Conservation (phyloP, 1,140 invertebrate genomes). For the Ips nitidus region DNA sequence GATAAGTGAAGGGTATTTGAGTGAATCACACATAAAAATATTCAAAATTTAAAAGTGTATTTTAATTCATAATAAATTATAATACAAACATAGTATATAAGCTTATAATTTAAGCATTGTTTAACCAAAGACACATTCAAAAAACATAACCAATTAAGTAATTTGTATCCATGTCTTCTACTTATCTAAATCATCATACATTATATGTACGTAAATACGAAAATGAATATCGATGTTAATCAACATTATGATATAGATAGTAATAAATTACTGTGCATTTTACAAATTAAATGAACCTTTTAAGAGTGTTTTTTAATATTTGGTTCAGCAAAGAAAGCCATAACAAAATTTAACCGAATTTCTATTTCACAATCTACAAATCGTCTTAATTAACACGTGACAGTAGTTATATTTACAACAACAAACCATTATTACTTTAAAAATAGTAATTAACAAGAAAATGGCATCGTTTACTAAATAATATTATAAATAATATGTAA, state of each 20-base stretch:
- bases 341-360: slow-evolving; percentile 40
- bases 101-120: slow-evolving; percentile 43
- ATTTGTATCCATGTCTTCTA: slow-evolving; percentile 13
- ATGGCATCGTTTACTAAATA: slow-evolving; percentile 10
- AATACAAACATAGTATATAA: slow-evolving; percentile 44
- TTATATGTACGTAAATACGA: neutral
- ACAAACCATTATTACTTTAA: slow-evolving; percentile 31
- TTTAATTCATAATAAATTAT: slow-evolving; percentile 46
- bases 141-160: slow-evolving; percentile 37
- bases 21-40: too few species aligned
- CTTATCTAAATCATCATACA: neutral
- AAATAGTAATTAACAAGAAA: slow-evolving; percentile 33
- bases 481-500: slow-evolving; percentile 26
- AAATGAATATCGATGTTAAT: neutral
- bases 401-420: slow-evolving; percentile 25
- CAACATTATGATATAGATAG: slow-evolving; percentile 10
- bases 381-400: neutral
- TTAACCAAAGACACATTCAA: slow-evolving; percentile 44
- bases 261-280: slow-evolving; percentile 40
- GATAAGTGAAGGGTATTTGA: too few species aligned
- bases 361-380: slow-evolving; percentile 19
- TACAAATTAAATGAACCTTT: slow-evolving; percentile 26
- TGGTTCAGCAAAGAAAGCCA: slow-evolving; percentile 33
- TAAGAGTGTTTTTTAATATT: slow-evolving; percentile 17
- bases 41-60: slow-evolving; percentile 41